Conservation (phyloP, 1,140 invertebrate species). For the Bactericera cockerelli region DNA sequence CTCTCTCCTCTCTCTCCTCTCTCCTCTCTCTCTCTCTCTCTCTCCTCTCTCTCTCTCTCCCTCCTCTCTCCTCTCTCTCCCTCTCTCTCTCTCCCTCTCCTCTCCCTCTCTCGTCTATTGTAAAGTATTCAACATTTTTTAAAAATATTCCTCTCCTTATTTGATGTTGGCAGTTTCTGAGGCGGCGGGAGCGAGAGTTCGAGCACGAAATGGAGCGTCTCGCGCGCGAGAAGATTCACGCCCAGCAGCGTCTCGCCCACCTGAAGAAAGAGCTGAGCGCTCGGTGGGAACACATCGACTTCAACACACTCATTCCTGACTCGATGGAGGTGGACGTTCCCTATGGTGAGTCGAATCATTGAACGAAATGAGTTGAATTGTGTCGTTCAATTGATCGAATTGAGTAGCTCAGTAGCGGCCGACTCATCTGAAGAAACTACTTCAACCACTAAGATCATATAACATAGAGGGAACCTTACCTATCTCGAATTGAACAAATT, state of each 20-base stretch:
- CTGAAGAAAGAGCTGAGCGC: constrained; percentile 50
- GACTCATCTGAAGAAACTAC: too few relatives aligned
- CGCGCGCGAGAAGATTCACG: constrained; percentile 69
- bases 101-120: neutral
- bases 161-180: constrained; percentile 35
- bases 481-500: too few relatives aligned
- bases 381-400: too few relatives aligned
- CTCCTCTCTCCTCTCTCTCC: neutral
- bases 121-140: too few relatives aligned
- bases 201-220: constrained; percentile 74
- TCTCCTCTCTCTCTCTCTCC: too few relatives aligned
- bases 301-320: constrained; percentile 39
- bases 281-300: constrained; percentile 48
- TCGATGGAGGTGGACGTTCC: neutral
- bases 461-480: too few relatives aligned
- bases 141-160: too few relatives aligned
- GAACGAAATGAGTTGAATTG: too few relatives aligned
- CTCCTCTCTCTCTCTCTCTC: constrained; percentile 4
- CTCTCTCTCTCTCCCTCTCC: neutral
- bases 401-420: too few relatives aligned
- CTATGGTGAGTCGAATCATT: too few relatives aligned
- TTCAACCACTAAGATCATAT: too few relatives aligned
- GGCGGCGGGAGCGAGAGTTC: constrained; percentile 58
- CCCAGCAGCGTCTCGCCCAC: constrained; percentile 48
- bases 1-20: neutral